Evolutionary conservation across 23 tunicate species (phyloP), one percentile per base, ranked within the genome.

Genomic region (Corella eumyota): DNA sequence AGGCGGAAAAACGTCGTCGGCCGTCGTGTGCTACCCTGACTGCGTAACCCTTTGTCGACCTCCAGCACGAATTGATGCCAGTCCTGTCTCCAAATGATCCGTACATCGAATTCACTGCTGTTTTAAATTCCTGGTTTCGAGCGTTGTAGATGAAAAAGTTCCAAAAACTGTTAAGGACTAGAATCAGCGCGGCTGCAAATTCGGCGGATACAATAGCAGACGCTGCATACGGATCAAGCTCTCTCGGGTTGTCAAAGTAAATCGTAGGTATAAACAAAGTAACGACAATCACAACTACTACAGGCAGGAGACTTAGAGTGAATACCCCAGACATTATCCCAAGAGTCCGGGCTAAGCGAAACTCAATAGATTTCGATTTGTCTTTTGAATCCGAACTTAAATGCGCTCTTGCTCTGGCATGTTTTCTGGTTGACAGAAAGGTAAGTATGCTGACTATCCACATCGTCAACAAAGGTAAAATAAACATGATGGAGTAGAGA

Each of bases 131-230:
- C 31, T 38, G 24, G 37, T 70, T 70, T 50, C 81, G 62, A n/a
- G n/a, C 51, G 65, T 52, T 82, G 62, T 82, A 82, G 32, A 82
- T 74, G 54, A 82, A 54, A 30, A 78, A 82, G 71, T 82, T 82
- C 81, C 81, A 82, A 46, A 82, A 34, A 45, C 92, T 74, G 69
- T 82, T 82, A 31, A 76, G 47, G 19, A 82, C 55, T 22, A 82
- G 21, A 13, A 82, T 32, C 36, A 82, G 26, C 1, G 44, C 63
- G 1, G 76, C 74, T 24, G 61, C 60, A 32, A 65, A 74, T 50
- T 74, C 75, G 0, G 67, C 45, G 1, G 61, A 29, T 23, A 25
- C 30, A 65, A 56, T 67, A 32, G 60, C 64, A 1, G 36, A 25
- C 2, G 64, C 73, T 6, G 67, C 60, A 24, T 61, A 46, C 51